These are phyloP conservation scores for Crocidura indochinensis DNA, from an alignment of 2,797 vertebrate species.

Conservation along the genomic window DNA sequence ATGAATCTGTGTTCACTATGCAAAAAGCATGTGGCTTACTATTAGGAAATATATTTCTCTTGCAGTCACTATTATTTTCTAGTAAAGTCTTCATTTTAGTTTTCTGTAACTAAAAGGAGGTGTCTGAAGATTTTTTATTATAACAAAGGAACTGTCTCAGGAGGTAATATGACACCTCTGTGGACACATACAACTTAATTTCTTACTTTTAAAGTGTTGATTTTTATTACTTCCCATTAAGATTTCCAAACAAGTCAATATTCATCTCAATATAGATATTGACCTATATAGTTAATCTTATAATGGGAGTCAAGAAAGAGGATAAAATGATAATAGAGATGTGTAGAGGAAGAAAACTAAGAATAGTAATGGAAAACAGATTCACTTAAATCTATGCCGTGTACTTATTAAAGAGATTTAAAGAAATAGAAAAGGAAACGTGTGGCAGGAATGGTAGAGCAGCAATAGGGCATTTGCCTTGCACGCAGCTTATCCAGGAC, in stretches of 20 bases:
- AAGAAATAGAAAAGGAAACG: neutral
- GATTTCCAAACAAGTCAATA: neutral
- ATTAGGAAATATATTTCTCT: neutral
- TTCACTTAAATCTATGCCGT: neutral
- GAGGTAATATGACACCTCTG: constrained; percentile 38
- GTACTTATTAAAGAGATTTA: neutral
- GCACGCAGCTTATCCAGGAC: no score
- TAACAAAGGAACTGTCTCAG: constrained; percentile 35
- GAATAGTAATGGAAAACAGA: neutral
- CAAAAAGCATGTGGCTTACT: neutral
- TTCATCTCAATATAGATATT: neutral
- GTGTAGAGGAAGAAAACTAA: neutral
- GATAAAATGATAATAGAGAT: neutral
- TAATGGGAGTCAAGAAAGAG: neutral
- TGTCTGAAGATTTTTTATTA: constrained; percentile 47
- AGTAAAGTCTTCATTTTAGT: constrained; percentile 1
- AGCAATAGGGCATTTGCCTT: no score
- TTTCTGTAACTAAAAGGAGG: constrained; percentile 9
- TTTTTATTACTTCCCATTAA: constrained; percentile 40
- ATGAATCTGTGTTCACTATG: neutral
- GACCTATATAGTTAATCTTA: neutral
- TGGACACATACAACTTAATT: constrained; percentile 1
- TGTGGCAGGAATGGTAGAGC: no score
- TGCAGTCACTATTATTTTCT: no score
- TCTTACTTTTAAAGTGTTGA: constrained; percentile 60